These are phyloP conservation scores for Phaethon lepturus DNA, from an alignment of 2,113 vertebrate genomes.

Conservation along the genomic window DNA sequence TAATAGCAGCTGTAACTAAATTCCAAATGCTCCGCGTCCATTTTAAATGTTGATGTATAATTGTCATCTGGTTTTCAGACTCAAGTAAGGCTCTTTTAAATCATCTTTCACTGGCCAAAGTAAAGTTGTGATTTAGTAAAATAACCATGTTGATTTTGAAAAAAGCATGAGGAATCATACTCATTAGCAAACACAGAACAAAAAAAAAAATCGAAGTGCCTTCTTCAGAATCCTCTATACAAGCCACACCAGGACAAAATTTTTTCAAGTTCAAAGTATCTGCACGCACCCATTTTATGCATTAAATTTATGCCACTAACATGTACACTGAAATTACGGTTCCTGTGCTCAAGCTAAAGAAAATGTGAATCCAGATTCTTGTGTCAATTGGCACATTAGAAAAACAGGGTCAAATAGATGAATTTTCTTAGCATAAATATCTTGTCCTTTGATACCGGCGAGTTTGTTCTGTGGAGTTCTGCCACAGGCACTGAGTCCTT, in stretches of 20 bases:
- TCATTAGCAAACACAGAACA: not conserved
- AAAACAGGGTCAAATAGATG: not conserved
- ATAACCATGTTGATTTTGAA: not conserved
- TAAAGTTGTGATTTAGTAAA: not conserved
- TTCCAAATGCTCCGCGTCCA: not conserved
- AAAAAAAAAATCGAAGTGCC: not conserved
- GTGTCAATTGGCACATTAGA: not conserved
- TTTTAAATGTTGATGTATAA: not conserved
- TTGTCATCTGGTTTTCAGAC: not conserved
- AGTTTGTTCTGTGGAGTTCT: not conserved
- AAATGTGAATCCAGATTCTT: not conserved
- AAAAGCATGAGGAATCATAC: not conserved
- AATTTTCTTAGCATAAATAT: not conserved
- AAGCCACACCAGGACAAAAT: not conserved
- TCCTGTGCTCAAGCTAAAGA: not conserved
- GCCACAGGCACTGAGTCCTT: not conserved
- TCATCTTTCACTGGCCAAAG: not conserved
- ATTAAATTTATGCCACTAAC: not conserved
- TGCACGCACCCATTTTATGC: not conserved
- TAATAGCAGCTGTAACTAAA: not conserved
- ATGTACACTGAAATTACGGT: fast-evolving
- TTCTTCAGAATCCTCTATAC: not conserved
- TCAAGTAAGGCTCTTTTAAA: not conserved
- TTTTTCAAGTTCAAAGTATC: not conserved
- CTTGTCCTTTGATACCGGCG: not conserved